A percentile compares a stretch with the other conserved stretches of the same genome.
These are phyloP conservation scores for Micrasema longulum DNA, from an alignment of 1,140 invertebrate species.

Conservation along the genomic window DNA sequence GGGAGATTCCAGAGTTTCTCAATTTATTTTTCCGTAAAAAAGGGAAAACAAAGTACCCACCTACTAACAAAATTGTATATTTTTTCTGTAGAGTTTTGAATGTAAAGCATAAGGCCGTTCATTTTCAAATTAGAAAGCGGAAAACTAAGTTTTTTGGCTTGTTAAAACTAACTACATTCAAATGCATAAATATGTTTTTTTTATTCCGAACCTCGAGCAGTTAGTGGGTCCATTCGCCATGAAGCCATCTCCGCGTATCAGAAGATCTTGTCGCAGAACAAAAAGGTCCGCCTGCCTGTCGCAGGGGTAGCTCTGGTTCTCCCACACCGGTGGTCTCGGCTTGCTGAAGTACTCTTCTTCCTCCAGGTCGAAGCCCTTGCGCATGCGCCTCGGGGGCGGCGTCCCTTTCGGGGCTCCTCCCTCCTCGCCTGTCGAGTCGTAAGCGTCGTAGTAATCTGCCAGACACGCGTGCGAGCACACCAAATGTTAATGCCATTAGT, in stretches of 20 bases:
- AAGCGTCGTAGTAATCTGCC: slow-evolving; percentile 51
- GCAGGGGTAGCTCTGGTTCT: slow-evolving; percentile 67
- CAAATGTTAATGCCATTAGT: slow-evolving; percentile 38
- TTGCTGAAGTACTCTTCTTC: slow-evolving; percentile 63
- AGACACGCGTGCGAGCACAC: slow-evolving; percentile 38
- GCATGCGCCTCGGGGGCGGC: slow-evolving; percentile 57
- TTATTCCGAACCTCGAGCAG: slow-evolving; percentile 55
- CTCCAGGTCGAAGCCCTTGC: slow-evolving; percentile 58
- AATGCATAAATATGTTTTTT: slow-evolving; percentile 24
- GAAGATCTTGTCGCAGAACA: slow-evolving; percentile 73
- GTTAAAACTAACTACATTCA: too few relatives aligned
- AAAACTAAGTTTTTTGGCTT: too few relatives aligned
- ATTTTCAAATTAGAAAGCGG: too few relatives aligned
- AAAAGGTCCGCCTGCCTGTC: slow-evolving; percentile 76
- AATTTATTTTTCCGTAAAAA: too few relatives aligned
- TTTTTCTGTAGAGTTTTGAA: too few relatives aligned
- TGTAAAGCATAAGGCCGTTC: too few relatives aligned
- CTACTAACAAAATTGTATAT: too few relatives aligned
- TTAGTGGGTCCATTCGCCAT: slow-evolving; percentile 58
- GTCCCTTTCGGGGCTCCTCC: slow-evolving; percentile 53
- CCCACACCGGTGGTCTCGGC: slow-evolving; percentile 59
- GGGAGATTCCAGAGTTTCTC: too few relatives aligned
- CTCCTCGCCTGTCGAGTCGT: slow-evolving; percentile 52
- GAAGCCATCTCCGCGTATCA: slow-evolving; percentile 65
- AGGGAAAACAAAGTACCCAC: too few relatives aligned